Evolutionary conservation across 2,113 vertebrate genomes (phyloP).

Genomic region (Sorex fumeus): DNA sequence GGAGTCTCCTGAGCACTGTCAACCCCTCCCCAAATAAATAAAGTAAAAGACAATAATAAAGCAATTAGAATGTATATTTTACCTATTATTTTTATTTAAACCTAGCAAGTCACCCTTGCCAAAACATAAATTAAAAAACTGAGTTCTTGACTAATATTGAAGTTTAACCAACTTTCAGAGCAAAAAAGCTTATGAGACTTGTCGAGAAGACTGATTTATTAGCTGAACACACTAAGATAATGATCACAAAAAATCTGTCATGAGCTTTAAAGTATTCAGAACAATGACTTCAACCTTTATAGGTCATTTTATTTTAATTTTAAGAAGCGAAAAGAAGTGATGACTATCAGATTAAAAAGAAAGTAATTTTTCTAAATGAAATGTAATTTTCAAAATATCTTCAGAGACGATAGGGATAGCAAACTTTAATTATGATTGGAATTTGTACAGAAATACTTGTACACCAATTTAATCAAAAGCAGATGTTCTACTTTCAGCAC

Average conservation of each 20-base stretch:
- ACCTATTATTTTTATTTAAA: conserved; percentile 28
- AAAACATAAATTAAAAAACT: conserved; percentile 39
- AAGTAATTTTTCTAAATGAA: conserved; percentile 66
- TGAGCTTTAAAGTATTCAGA: background rate
- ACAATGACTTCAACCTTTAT: conserved; percentile 49
- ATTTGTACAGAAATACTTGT: conserved; percentile 62
- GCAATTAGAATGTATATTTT: background rate
- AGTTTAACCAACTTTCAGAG: conserved; percentile 37
- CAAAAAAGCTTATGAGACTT: conserved; percentile 1
- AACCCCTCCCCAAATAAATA: no score
- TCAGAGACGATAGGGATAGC: conserved; percentile 64
- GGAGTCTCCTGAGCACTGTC: no score
- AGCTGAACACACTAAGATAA: conserved; percentile 40
- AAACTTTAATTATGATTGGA: conserved; percentile 67
- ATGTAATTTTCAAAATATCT: conserved; percentile 70
- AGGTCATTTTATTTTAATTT: conserved; percentile 60
- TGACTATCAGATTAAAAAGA: conserved; percentile 55
- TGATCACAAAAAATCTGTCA: background rate
- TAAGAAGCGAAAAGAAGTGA: conserved; percentile 59
- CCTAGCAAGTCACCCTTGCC: background rate
- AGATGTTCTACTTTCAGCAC: conserved; percentile 64
- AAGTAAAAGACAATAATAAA: background rate
- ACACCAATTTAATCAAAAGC: conserved; percentile 58
- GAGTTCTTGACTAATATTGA: background rate
- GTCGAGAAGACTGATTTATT: background rate